Percentiles rank a stretch among this genome's conserved stretches.
These are phyloP conservation scores for Drosophila nebulosa DNA, from an alignment of 1,140 invertebrate species.

Conservation along the genomic window DNA sequence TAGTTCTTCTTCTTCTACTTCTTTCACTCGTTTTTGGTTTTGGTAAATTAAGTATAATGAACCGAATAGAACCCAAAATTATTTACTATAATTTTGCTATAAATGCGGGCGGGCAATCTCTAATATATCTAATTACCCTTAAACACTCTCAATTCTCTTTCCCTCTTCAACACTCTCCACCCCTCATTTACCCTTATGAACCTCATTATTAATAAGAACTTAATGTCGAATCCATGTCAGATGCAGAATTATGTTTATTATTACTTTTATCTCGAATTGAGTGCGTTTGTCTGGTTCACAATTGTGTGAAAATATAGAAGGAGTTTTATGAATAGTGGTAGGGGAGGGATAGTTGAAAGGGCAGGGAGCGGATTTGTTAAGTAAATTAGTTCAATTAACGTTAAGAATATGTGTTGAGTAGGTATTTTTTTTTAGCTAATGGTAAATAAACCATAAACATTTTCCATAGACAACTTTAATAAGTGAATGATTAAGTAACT, in stretches of 20 bases:
- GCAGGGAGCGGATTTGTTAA: no score
- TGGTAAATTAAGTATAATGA: slow-evolving; percentile 4
- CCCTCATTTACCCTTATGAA: slow-evolving; percentile 12
- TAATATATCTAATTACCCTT: background rate
- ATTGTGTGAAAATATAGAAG: background rate
- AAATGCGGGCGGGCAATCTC: slow-evolving; percentile 46
- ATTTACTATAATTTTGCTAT: background rate
- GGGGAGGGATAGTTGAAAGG: background rate
- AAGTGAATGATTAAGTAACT: no score
- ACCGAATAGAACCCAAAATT: background rate
- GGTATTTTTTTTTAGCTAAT: no score
- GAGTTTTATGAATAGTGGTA: background rate
- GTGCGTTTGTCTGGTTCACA: slow-evolving; percentile 1
- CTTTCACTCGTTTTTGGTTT: no score
- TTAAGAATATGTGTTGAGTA: no score
- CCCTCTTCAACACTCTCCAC: background rate
- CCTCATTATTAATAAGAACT: slow-evolving; percentile 46
- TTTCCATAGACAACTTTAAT: no score
- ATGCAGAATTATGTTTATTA: slow-evolving; percentile 29
- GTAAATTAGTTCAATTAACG: no score
- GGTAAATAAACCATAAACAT: no score
- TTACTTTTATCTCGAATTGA: slow-evolving; percentile 6
- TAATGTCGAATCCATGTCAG: slow-evolving; percentile 43
- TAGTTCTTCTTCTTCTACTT: background rate
- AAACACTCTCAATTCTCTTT: background rate